phyloP scores from a whole-genome alignment of 2,888 invertebrate genomes.

The Willowsia nigromaculata region DNA sequence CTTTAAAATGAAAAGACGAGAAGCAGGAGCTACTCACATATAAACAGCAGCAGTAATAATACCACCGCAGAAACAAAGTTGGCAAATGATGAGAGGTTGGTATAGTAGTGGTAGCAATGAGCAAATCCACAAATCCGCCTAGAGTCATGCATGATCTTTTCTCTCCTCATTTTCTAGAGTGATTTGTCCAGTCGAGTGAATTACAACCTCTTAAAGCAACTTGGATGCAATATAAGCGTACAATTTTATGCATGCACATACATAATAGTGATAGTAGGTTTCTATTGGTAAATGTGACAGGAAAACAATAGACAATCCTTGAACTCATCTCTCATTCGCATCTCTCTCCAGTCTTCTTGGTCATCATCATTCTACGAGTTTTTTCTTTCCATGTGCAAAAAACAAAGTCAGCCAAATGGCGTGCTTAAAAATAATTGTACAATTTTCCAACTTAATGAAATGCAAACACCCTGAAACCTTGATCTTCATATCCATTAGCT shows the following conservation, averaged over 20 bases:
- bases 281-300: background rate
- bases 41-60: background rate
- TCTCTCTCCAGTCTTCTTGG: background rate
- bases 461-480: background rate
- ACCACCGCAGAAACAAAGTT: background rate
- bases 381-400: constrained; percentile 48
- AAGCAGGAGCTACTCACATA: background rate
- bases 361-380: background rate
- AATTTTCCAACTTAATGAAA: too few relatives aligned
- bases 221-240: background rate
- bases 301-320: constrained; percentile 56
- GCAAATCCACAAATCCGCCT: constrained; percentile 58
- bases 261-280: background rate
- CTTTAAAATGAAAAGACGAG: constrained; percentile 5
- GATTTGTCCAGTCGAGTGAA: constrained; percentile 68
- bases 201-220: constrained; percentile 67
- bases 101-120: background rate
- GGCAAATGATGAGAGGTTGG: constrained; percentile 4
- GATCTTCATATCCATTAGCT: background rate
- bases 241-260: background rate
- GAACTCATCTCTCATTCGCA: constrained; percentile 19
- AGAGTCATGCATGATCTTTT: constrained; percentile 47
- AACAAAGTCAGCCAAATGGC: constrained; percentile 57
- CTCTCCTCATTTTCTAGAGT: constrained; percentile 54
- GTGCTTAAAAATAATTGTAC: background rate